Evolutionary conservation across 2,113 vertebrate genomes (phyloP), one percentile per base, ranked within the genome.

Genomic region (Plectropomus leopardus): DNA sequence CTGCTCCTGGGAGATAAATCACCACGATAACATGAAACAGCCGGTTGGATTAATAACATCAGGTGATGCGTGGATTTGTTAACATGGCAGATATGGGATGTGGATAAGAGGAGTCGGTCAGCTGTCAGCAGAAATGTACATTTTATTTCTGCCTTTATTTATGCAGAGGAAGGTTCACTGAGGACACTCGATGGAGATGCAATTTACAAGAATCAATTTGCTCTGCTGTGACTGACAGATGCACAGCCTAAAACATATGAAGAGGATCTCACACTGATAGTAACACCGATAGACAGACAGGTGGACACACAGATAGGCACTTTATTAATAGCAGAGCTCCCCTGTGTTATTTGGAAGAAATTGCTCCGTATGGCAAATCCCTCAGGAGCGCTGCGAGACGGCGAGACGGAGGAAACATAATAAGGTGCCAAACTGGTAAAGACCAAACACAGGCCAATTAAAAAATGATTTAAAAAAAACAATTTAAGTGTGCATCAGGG

Each of bases 381-480:
- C 44, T 65, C 7, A 0, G n/a, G 63, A 28, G 47, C 4, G 4
- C 30, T 23, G 80, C 40, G 0, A 54, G 47, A 32, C 59, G 8
- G 23, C 1, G 34, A 65, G 70, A 53, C 21, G 16, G 19, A 44
- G 44, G 0, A 64, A 58, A 63, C n/a, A 21, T 21, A 61, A 61
- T 48, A 76, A 54, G 61, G 28, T 30, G 55, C 47, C 55, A 61
- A 67, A 58, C 11, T 44, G 42, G 50, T 65, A 36, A 71, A 76
- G 67, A 72, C 30, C 24, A 44, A 57, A 55, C 83, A 76, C 67
- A 44, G 30, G 48, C 55, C 76, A 77, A 80, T 82, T 84, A 82
- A 78, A 81, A 69, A 78, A 50, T 50, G 57, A 74, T 84, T 84
- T 55, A 50, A 78, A 82, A 73, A 73, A 70, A 32, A 72, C 57